Conservation (phyloP, 2,888 invertebrate species). For the Heliconius hortense region DNA sequence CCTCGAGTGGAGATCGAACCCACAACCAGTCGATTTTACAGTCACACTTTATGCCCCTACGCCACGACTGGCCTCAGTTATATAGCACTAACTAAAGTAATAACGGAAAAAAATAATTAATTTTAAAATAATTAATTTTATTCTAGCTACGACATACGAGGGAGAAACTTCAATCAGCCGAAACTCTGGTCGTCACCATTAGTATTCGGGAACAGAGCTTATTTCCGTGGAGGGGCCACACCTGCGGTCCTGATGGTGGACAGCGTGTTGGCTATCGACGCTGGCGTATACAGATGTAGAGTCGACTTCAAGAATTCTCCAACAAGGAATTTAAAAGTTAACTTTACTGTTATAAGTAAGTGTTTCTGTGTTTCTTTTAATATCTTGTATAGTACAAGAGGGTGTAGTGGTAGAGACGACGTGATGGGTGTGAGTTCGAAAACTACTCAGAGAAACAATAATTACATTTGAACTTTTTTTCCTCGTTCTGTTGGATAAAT, state of each 20-base stretch:
- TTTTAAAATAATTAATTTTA: slow-evolving; percentile 28
- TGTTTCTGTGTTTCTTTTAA: slow-evolving; percentile 48
- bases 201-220: slow-evolving; percentile 88
- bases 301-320: slow-evolving; percentile 96
- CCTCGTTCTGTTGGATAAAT: no score
- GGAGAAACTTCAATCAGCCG: slow-evolving; percentile 87
- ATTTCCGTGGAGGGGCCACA: slow-evolving; percentile 87
- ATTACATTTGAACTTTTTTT: no score
- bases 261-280: slow-evolving; percentile 88
- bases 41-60: no score
- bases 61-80: no score
- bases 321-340: slow-evolving; percentile 93
- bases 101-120: neutral
- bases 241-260: slow-evolving; percentile 90
- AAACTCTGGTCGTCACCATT: slow-evolving; percentile 91
- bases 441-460: no score
- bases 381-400: neutral
- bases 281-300: slow-evolving; percentile 92
- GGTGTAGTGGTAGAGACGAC: no score
- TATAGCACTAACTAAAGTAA: no score
- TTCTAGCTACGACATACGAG: slow-evolving; percentile 88
- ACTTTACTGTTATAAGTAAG: slow-evolving; percentile 95
- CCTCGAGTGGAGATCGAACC: no score
- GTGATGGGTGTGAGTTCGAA: no score
- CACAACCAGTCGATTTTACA: no score